A percentile compares a stretch with the other conserved stretches of the same genome.
phyloP scores from a whole-genome alignment of 2,797 vertebrate species.

The Acanthurus leucopareius region DNA sequence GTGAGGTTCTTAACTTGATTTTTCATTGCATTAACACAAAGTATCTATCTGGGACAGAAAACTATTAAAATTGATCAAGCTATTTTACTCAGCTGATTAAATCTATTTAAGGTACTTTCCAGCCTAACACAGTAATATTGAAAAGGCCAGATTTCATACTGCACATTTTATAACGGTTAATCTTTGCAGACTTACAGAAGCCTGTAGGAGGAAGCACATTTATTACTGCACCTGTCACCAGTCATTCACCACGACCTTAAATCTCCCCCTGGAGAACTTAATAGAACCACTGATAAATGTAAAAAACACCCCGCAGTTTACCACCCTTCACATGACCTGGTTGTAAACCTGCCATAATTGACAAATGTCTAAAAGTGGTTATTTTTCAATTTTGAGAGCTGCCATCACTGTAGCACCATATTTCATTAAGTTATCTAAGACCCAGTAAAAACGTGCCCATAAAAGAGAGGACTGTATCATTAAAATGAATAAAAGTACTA shows the following conservation, averaged over 20 bases:
- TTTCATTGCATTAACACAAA: background rate
- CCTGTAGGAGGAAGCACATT: conserved; percentile 7
- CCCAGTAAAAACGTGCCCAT: conserved; percentile 40
- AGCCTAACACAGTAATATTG: background rate
- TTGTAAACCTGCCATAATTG: conserved; percentile 40
- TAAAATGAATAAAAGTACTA: conserved; percentile 76
- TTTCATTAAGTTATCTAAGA: conserved; percentile 66
- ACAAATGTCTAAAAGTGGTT: conserved; percentile 42
- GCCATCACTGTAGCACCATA: conserved; percentile 38
- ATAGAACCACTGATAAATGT: conserved; percentile 37
- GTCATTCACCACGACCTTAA: conserved; percentile 35
- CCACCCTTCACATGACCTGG: conserved; percentile 34
- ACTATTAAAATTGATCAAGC: conserved; percentile 16
- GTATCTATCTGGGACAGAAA: conserved; percentile 6
- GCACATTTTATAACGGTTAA: conserved; percentile 8
- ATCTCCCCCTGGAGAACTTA: conserved; percentile 11
- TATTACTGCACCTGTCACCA: conserved; percentile 15
- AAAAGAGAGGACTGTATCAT: conserved; percentile 47
- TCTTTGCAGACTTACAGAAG: background rate
- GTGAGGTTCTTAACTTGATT: background rate
- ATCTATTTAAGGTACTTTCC: conserved; percentile 30
- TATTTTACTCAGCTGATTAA: conserved; percentile 17
- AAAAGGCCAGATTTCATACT: conserved; percentile 13
- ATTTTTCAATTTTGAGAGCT: conserved; percentile 43
- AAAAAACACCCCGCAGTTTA: conserved; percentile 19